Conservation (phyloP, 1,140 invertebrate genomes). For the Anastrepha obliqua region DNA sequence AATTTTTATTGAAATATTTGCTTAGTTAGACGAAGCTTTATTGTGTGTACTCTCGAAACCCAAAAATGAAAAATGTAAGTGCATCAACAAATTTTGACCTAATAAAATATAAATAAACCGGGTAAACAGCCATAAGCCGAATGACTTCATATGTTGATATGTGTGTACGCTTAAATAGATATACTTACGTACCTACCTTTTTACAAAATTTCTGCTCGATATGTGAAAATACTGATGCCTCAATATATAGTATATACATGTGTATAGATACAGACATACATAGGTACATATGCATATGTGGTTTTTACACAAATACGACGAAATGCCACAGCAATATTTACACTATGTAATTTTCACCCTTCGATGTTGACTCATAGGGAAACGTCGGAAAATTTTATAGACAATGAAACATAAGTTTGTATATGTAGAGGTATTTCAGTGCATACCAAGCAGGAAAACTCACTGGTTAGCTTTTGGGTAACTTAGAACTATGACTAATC, state of each 20-base stretch:
- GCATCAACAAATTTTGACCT: constrained; percentile 34
- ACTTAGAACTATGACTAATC: no score
- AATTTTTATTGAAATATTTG: constrained; percentile 44
- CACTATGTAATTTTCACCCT: neutral
- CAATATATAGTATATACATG: no score
- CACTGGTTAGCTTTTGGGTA: no score
- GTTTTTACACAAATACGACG: neutral
- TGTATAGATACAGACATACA: neutral
- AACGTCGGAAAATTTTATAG: neutral
- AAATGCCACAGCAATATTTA: neutral
- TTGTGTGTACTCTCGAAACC: neutral
- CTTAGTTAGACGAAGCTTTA: neutral
- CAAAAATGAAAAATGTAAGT: neutral
- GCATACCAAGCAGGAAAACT: no score
- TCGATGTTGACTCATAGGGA: neutral
- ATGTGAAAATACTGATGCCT: neutral
- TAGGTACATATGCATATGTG: neutral
- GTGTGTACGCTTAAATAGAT: neutral
- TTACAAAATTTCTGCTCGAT: neutral
- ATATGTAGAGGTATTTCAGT: neutral
- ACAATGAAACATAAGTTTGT: neutral
- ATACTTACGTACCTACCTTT: no score
- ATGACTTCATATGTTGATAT: neutral
- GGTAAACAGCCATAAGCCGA: constrained; percentile 12
- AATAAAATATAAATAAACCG: constrained; percentile 29